Evolutionary conservation across 2,113 vertebrate genomes (phyloP).

Genomic region (Tetraodon nigroviridis): DNA sequence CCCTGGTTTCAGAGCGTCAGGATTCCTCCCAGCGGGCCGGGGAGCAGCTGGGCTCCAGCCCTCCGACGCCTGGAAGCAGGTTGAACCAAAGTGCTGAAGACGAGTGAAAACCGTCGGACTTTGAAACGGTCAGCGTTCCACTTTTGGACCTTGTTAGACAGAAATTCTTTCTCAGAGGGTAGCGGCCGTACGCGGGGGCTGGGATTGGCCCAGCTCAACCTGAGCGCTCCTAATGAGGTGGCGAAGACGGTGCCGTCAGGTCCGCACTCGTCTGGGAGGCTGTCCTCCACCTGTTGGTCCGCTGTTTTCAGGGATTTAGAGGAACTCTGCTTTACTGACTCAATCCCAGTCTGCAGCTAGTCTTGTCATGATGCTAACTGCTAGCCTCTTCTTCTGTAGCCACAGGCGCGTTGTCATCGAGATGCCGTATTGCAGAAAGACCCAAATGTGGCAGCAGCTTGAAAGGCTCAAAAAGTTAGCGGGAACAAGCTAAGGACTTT

Average conservation of each 20-base stretch:
- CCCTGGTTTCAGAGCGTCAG: constrained; percentile 43
- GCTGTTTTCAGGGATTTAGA: too few species aligned
- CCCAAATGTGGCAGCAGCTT: too few species aligned
- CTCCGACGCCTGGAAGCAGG: constrained; percentile 46
- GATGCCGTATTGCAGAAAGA: too few species aligned
- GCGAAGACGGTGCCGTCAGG: constrained; percentile 26
- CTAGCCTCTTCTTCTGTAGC: too few species aligned
- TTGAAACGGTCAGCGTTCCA: constrained; percentile 61
- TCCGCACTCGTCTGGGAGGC: too few species aligned
- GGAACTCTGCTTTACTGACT: too few species aligned
- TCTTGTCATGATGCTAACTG: too few species aligned
- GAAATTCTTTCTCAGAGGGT: constrained; percentile 57
- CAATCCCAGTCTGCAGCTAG: too few species aligned
- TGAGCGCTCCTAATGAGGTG: constrained; percentile 42
- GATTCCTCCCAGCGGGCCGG: constrained; percentile 42
- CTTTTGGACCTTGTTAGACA: constrained; percentile 66
- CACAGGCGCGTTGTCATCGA: too few species aligned
- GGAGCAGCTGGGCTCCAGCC: constrained; percentile 45
- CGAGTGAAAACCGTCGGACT: constrained; percentile 32
- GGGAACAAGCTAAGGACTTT: too few species aligned
- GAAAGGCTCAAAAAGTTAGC: too few species aligned
- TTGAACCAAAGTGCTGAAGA: constrained; percentile 64
- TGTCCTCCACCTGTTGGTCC: too few species aligned
- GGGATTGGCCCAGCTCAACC: constrained; percentile 44
- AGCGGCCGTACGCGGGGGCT: constrained; percentile 42